Conservation (phyloP, 2,797 vertebrate species). For the Darevskia nairensis region DNA sequence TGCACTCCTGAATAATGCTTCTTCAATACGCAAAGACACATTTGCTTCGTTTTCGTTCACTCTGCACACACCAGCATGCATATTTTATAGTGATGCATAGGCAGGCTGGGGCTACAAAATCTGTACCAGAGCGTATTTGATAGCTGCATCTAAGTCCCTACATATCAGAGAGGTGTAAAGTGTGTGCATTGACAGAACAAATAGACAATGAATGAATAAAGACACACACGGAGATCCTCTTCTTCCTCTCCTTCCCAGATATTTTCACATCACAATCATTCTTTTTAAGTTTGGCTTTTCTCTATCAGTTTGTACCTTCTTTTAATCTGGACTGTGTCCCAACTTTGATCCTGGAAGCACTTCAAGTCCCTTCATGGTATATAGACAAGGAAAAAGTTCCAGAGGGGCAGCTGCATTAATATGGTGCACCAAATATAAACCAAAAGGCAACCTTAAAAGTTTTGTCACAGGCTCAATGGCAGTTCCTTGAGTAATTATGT, state of each 20-base stretch:
- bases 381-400: not conserved
- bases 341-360: not conserved
- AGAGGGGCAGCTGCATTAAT: not conserved
- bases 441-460: not conserved
- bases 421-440: not conserved
- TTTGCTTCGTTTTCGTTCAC: not conserved
- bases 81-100: constrained; percentile 13
- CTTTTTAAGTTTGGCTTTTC: not conserved
- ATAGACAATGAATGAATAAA: not conserved
- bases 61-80: constrained; percentile 5
- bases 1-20: constrained; percentile 3
- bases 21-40: not conserved
- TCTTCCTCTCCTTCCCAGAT: not conserved
- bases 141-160: constrained; percentile 7
- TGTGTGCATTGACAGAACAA: not conserved
- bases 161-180: not conserved
- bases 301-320: not conserved
- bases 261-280: not conserved
- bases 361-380: not conserved
- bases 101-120: not conserved
- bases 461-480: not conserved
- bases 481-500: not conserved
- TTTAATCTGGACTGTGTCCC: not conserved
- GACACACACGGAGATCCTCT: too few species aligned
- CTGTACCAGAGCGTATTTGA: not conserved